Conservation (phyloP, 2,888 invertebrate genomes). For the Muscina levida region DNA sequence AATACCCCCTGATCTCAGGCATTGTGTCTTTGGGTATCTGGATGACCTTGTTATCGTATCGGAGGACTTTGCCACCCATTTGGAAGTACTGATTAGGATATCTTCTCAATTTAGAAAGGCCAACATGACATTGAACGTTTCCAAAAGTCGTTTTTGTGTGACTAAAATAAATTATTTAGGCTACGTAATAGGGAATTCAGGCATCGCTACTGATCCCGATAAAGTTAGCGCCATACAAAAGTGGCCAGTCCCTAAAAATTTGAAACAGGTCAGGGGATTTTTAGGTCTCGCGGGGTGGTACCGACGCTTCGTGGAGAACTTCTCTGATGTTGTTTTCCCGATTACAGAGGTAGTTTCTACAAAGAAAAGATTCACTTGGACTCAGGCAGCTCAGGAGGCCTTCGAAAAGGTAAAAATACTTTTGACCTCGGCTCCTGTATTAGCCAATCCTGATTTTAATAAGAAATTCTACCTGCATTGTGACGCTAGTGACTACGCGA, state of each 20-base stretch:
- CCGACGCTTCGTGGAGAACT: slow-evolving; percentile 25
- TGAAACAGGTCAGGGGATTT: slow-evolving; percentile 7
- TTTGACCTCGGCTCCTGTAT: slow-evolving; percentile 11
- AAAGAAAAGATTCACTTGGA: slow-evolving; percentile 32
- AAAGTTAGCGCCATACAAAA: too few relatives aligned
- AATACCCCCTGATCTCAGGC: slow-evolving; percentile 12
- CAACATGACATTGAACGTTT: slow-evolving; percentile 29
- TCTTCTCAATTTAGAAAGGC: slow-evolving; percentile 11
- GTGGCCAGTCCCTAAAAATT: too few relatives aligned
- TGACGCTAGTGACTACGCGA: slow-evolving; percentile 28
- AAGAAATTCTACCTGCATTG: slow-evolving; percentile 40
- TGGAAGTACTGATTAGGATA: background rate
- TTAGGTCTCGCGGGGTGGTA: slow-evolving; percentile 23
- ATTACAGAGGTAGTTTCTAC: slow-evolving; percentile 32
- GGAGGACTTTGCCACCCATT: slow-evolving; percentile 20
- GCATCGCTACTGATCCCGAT: too few relatives aligned
- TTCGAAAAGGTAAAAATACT: slow-evolving; percentile 36
- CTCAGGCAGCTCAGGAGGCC: slow-evolving; percentile 6
- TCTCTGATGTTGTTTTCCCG: slow-evolving; percentile 12
- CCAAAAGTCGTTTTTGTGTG: slow-evolving; percentile 34
- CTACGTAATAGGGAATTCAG: slow-evolving; percentile 51
- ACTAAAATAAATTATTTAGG: slow-evolving; percentile 56
- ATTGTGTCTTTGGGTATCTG: slow-evolving; percentile 57
- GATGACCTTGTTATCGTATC: slow-evolving; percentile 58
- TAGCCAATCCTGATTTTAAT: slow-evolving; percentile 19